phyloP scores from a whole-genome alignment of 2,888 invertebrate genomes.

The Athalia circularis region DNA sequence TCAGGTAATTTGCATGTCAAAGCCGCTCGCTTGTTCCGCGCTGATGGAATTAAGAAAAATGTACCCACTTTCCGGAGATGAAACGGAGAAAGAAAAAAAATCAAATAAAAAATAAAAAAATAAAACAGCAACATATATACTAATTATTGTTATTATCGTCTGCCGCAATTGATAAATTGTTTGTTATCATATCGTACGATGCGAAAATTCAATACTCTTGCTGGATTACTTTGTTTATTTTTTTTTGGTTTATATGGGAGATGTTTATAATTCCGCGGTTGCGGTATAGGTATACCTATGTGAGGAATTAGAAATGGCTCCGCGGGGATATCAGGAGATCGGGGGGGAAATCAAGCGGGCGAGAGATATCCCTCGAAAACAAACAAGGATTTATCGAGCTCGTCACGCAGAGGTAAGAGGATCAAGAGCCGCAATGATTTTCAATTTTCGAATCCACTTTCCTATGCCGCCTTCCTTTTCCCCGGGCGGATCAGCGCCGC shows the following conservation, averaged over 20 bases:
- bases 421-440: constrained; percentile 70
- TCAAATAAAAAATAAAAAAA: too few species aligned
- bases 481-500: constrained; percentile 42
- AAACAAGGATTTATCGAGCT: constrained; percentile 67
- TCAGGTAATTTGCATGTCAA: constrained; percentile 72
- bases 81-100: constrained; percentile 52
- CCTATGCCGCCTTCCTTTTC: constrained; percentile 36
- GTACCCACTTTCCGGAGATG: constrained; percentile 60
- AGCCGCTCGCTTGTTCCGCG: constrained; percentile 55
- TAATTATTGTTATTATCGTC: not conserved
- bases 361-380: constrained; percentile 15
- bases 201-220: too few species aligned
- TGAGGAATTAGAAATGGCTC: too few species aligned
- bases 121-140: too few species aligned
- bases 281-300: not conserved
- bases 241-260: not conserved
- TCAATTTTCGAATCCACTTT: constrained; percentile 71
- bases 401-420: constrained; percentile 68
- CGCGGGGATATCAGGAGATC: constrained; percentile 23
- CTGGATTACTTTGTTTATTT: too few species aligned
- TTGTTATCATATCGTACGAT: too few species aligned
- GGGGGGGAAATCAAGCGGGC: constrained; percentile 24
- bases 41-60: constrained; percentile 51
- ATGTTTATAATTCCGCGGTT: not conserved
- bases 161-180: not conserved